Conservation (phyloP, 2,113 vertebrate species). For the rat (Rattus norvegicus) region DNA sequence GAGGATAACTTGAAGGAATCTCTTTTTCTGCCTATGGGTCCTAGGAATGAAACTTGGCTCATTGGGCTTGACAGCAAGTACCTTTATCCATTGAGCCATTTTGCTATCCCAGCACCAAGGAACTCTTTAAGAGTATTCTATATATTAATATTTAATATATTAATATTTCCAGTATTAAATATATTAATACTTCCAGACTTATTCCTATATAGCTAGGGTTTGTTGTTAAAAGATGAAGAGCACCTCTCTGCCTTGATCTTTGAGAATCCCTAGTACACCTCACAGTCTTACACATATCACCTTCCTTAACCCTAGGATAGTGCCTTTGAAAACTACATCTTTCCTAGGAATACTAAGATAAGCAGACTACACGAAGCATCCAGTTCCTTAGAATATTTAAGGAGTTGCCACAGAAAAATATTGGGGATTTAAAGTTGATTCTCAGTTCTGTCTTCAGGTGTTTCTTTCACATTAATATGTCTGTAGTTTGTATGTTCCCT, state of each 20-base stretch:
- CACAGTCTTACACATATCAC: background rate
- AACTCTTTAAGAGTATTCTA: background rate
- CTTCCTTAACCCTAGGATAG: background rate
- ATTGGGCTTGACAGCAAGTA: background rate
- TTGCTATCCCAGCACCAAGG: background rate
- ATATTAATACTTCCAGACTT: background rate
- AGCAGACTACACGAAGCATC: background rate
- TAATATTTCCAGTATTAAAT: background rate
- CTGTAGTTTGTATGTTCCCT: background rate
- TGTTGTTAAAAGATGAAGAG: background rate
- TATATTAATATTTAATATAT: background rate
- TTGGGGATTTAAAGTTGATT: background rate
- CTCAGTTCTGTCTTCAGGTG: background rate
- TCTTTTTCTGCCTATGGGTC: background rate
- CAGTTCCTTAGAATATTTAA: background rate
- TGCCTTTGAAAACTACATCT: constrained; percentile 17
- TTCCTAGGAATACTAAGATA: background rate
- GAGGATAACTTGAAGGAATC: background rate
- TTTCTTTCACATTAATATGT: constrained; percentile 24
- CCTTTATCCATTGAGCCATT: background rate
- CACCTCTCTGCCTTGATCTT: constrained; percentile 9
- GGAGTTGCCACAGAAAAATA: background rate
- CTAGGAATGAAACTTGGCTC: background rate
- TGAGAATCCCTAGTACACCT: background rate
- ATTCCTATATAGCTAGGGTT: background rate